Evolutionary conservation across 2,888 invertebrate species (phyloP).

Genomic region (Acleris emargana): DNA sequence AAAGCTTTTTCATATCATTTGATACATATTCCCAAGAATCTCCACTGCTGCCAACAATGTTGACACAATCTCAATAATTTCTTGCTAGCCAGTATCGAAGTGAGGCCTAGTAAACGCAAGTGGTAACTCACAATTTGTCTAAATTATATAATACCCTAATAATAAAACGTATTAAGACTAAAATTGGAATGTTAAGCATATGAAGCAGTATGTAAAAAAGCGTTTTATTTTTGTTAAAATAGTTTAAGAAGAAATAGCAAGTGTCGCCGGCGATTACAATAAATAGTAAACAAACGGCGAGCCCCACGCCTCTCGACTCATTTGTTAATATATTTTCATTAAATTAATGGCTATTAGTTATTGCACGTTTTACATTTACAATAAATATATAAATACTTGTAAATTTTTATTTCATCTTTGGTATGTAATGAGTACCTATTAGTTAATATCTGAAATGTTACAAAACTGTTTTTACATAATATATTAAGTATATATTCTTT

Average conservation of each 20-base stretch:
- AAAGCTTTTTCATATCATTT: slow-evolving; percentile 39
- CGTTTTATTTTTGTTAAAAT: slow-evolving; percentile 47
- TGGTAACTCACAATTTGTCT: slow-evolving; percentile 74
- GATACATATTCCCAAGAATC: neutral
- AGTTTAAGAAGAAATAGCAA: slow-evolving; percentile 46
- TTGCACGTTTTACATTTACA: slow-evolving; percentile 84
- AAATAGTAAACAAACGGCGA: slow-evolving; percentile 70
- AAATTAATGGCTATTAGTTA: slow-evolving; percentile 83
- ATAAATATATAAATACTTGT: slow-evolving; percentile 84
- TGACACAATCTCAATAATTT: neutral
- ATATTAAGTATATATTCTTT: slow-evolving; percentile 78
- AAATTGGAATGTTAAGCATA: slow-evolving; percentile 71
- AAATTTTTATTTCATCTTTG: slow-evolving; percentile 80
- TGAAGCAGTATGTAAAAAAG: slow-evolving; percentile 68
- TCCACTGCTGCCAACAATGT: slow-evolving; percentile 17
- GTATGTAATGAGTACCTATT: slow-evolving; percentile 81
- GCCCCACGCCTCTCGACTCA: slow-evolving; percentile 72
- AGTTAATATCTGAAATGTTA: slow-evolving; percentile 81
- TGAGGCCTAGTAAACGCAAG: slow-evolving; percentile 45
- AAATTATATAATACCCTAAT: slow-evolving; percentile 70
- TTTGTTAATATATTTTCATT: slow-evolving; percentile 78
- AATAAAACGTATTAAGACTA: slow-evolving; percentile 69
- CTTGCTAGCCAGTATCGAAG: slow-evolving; percentile 36
- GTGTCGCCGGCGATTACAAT: slow-evolving; percentile 72
- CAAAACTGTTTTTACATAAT: slow-evolving; percentile 79